phyloP scores from a whole-genome alignment of 2,888 invertebrate species.

The Arctia plantaginis region DNA sequence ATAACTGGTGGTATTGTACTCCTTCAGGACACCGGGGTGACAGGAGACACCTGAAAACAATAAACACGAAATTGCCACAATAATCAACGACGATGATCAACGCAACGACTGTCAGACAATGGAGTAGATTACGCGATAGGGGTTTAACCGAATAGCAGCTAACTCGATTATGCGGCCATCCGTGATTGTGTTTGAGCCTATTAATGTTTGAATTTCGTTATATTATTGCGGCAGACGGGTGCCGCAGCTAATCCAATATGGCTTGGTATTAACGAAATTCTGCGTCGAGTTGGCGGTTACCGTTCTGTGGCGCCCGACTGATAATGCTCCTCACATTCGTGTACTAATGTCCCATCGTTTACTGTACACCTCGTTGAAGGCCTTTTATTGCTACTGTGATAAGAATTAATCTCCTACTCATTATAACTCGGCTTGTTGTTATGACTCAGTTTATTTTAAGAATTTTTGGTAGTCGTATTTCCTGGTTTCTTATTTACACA shows the following conservation, averaged over 20 bases:
- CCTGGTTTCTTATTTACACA: neutral
- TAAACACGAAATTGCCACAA: constrained; percentile 84
- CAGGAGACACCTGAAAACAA: constrained; percentile 83
- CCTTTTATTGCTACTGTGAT: constrained; percentile 39
- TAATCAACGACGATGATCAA: constrained; percentile 84
- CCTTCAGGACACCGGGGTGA: constrained; percentile 66
- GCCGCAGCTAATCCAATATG: constrained; percentile 80
- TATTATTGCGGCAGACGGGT: constrained; percentile 80
- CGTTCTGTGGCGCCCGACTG: constrained; percentile 53
- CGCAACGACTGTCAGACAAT: constrained; percentile 81
- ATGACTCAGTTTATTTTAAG: neutral
- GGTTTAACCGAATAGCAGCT: constrained; percentile 85
- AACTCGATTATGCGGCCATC: constrained; percentile 86
- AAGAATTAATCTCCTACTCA: constrained; percentile 29
- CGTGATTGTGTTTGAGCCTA: constrained; percentile 85
- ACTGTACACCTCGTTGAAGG: constrained; percentile 48
- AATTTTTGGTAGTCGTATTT: neutral
- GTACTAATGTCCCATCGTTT: constrained; percentile 56
- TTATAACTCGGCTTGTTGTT: constrained; percentile 23
- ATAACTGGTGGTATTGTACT: constrained; percentile 69
- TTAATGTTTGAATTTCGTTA: constrained; percentile 86
- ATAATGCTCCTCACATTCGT: constrained; percentile 62
- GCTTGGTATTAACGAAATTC: constrained; percentile 77
- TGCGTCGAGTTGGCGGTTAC: constrained; percentile 65
- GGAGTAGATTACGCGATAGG: constrained; percentile 84